These are phyloP conservation scores for Actinemys pallida DNA, from an alignment of 2,113 vertebrate genomes.

Conservation along the genomic window DNA sequence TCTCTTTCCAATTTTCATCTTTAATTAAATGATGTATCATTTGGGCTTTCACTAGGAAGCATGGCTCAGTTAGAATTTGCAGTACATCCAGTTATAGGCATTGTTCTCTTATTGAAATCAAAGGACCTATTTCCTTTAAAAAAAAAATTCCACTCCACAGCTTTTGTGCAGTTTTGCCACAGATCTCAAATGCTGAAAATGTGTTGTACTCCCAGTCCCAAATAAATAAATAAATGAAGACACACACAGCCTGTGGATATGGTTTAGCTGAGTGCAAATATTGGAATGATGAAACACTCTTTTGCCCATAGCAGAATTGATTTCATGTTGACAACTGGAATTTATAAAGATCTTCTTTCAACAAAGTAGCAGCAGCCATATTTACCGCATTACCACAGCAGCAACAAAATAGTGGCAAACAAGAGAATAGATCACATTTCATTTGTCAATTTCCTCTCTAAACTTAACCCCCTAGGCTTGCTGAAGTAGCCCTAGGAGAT, in stretches of 20 bases:
- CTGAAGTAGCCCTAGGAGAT: neutral
- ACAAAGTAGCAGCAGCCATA: constrained; percentile 20
- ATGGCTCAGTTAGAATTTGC: constrained; percentile 32
- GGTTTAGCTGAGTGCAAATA: constrained; percentile 73
- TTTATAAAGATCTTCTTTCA: constrained; percentile 61
- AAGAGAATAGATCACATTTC: too few relatives aligned
- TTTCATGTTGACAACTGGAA: constrained; percentile 72
- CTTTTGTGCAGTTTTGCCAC: constrained; percentile 65
- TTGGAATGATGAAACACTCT: constrained; percentile 65
- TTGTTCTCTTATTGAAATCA: constrained; percentile 58
- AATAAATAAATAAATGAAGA: constrained; percentile 73
- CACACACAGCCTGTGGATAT: constrained; percentile 54
- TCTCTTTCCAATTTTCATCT: constrained; percentile 43
- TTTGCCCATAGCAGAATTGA: constrained; percentile 63
- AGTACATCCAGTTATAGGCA: constrained; percentile 26
- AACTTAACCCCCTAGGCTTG: constrained; percentile 1
- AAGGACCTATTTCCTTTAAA: constrained; percentile 24
- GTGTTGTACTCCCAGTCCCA: constrained; percentile 19
- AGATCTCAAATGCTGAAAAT: constrained; percentile 50
- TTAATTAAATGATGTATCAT: constrained; percentile 76
- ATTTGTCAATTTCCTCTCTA: neutral
- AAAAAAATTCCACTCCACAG: constrained; percentile 52
- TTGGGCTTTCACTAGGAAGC: constrained; percentile 66
- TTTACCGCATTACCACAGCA: constrained; percentile 31
- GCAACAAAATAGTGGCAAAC: neutral